phyloP scores from a whole-genome alignment of 1,140 invertebrate genomes.

The Trachelipus rathkii region DNA sequence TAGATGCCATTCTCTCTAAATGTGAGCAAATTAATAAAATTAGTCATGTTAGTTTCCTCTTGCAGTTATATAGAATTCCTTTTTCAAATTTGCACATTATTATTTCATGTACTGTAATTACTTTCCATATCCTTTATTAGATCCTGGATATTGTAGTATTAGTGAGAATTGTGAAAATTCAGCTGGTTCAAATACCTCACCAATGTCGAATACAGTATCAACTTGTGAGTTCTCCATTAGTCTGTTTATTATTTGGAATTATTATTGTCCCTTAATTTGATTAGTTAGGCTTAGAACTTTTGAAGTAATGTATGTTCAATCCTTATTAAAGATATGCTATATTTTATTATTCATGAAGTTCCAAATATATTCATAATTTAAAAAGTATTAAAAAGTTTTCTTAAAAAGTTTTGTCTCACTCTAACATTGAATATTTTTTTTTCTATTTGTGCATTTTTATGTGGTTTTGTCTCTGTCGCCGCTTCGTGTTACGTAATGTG shows the following conservation, averaged over 20 bases:
- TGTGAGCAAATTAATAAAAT: too few relatives aligned
- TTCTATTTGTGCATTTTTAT: not conserved
- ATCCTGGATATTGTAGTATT: constrained; percentile 33
- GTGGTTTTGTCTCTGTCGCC: not conserved
- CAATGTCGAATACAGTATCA: not conserved
- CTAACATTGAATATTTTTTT: not conserved
- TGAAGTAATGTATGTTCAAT: too few relatives aligned
- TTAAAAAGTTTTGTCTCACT: too few relatives aligned
- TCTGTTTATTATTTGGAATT: too few relatives aligned
- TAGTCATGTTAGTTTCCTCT: too few relatives aligned
- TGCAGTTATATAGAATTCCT: not conserved
- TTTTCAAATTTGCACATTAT: not conserved
- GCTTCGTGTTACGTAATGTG: not conserved
- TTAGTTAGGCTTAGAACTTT: too few relatives aligned
- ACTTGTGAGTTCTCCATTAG: not conserved
- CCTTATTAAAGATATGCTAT: too few relatives aligned
- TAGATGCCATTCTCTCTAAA: too few relatives aligned
- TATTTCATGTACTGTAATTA: not conserved
- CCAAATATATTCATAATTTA: too few relatives aligned
- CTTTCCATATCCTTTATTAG: constrained; percentile 7
- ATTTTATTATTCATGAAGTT: too few relatives aligned
- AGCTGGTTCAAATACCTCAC: constrained; percentile 11
- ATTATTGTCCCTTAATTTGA: too few relatives aligned
- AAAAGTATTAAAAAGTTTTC: too few relatives aligned
- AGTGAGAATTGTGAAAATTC: constrained; percentile 33